A percentile compares a stretch with the other conserved stretches of the same genome.
Evolutionary conservation across 2,113 vertebrate species (phyloP).

Genomic region (Acrocephalus kingi): DNA sequence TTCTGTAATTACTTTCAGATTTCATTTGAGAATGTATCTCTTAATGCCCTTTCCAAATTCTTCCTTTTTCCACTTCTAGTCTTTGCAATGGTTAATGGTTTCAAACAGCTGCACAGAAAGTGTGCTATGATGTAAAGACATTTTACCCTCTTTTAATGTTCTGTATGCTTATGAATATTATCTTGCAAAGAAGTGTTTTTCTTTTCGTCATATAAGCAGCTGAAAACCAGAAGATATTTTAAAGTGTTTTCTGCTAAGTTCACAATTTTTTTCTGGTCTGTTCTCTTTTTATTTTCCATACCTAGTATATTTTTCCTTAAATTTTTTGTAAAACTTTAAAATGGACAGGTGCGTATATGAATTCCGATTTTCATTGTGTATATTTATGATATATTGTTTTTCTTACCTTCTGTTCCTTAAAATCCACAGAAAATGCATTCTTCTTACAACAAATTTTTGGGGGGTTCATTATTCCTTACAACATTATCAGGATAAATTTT

Average conservation of each 20-base stretch:
- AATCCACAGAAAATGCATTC: background rate
- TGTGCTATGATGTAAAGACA: background rate
- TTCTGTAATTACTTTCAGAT: background rate
- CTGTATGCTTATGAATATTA: background rate
- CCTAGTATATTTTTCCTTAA: background rate
- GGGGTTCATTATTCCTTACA: background rate
- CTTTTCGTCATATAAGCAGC: background rate
- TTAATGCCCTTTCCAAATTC: background rate
- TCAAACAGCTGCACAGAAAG: background rate
- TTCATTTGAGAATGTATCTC: background rate
- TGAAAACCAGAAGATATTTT: slow-evolving; percentile 21
- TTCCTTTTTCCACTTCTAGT: background rate
- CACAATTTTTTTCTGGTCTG: background rate
- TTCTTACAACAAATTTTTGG: background rate
- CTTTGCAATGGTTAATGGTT: background rate
- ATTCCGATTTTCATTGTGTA: background rate
- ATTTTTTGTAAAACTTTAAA: background rate
- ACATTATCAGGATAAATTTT: background rate
- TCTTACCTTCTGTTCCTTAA: background rate
- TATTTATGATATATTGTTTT: background rate
- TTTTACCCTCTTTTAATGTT: background rate
- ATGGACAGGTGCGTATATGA: background rate
- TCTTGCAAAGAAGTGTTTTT: background rate
- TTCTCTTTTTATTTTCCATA: background rate
- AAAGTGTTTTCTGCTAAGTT: background rate